Percentiles rank a stretch among this genome's conserved stretches.
phyloP scores from a whole-genome alignment of 2,113 vertebrate species.

The Capricornis sumatraensis region DNA sequence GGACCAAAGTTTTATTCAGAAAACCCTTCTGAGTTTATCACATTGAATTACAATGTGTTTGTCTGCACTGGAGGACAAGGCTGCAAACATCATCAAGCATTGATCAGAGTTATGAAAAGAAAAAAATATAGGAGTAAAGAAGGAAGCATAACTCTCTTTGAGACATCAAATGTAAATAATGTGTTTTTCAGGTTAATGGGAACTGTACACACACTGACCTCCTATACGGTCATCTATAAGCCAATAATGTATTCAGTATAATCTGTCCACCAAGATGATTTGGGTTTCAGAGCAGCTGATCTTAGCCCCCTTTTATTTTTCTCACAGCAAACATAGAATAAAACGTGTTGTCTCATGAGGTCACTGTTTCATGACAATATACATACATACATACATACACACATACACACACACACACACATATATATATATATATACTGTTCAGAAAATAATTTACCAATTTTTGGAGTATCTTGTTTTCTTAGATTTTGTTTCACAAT shows the following conservation, averaged over 20 bases:
- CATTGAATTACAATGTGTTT: not conserved
- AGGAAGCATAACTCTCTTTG: not conserved
- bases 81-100: not conserved
- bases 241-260: not conserved
- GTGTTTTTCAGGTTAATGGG: not conserved
- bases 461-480: not conserved
- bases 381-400: not conserved
- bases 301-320: not conserved
- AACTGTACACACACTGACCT: too few species aligned
- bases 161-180: not conserved
- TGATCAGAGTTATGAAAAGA: not conserved
- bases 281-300: not conserved
- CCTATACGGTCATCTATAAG: not conserved
- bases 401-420: accelerated
- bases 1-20: not conserved
- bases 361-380: not conserved
- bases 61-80: not conserved
- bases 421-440: not conserved
- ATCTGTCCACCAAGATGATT: not conserved
- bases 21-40: not conserved
- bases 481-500: not conserved
- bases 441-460: not conserved
- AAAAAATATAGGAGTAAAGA: too few species aligned
- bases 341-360: not conserved
- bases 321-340: not conserved